phyloP scores from a whole-genome alignment of 1,140 invertebrate genomes.

The Armadillidium nasatum region DNA sequence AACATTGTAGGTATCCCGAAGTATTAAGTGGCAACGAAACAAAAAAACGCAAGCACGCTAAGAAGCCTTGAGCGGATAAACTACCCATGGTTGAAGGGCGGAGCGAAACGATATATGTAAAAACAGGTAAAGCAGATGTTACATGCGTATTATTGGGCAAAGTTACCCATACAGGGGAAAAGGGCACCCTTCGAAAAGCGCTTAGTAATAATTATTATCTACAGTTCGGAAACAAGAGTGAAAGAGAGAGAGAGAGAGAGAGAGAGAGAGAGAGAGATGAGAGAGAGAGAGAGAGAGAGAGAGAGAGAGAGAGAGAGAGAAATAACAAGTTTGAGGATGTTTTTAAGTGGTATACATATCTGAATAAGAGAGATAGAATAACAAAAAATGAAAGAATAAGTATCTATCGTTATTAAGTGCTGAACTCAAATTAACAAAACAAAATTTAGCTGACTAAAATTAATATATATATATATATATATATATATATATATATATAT shows the following conservation, averaged over 20 bases:
- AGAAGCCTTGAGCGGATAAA: conserved; percentile 10
- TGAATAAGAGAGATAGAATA: no score
- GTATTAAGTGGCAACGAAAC: conserved; percentile 18
- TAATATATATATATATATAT: no score
- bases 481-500: neutral
- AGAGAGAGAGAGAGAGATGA: no score
- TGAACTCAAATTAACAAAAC: no score
- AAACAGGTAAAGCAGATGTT: conserved; percentile 9
- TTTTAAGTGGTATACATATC: no score
- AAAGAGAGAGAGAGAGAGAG: neutral
- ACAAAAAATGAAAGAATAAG: no score
- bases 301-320: no score
- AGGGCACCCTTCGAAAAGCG: neutral
- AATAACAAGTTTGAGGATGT: no score
- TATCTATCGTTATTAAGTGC: no score
- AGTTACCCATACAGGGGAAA: neutral
- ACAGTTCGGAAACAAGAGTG: neutral
- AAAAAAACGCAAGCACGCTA: conserved; percentile 4
- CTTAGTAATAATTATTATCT: conserved; percentile 8
- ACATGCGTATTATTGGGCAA: neutral
- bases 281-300: no score
- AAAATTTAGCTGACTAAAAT: no score
- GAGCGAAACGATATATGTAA: neutral
- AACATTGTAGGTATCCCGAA: conserved; percentile 22
- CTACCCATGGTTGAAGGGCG: neutral